Percentiles rank a stretch among this genome's conserved stretches.
Conservation (phyloP, 2,888 invertebrate species). For the Acleris laterana region DNA sequence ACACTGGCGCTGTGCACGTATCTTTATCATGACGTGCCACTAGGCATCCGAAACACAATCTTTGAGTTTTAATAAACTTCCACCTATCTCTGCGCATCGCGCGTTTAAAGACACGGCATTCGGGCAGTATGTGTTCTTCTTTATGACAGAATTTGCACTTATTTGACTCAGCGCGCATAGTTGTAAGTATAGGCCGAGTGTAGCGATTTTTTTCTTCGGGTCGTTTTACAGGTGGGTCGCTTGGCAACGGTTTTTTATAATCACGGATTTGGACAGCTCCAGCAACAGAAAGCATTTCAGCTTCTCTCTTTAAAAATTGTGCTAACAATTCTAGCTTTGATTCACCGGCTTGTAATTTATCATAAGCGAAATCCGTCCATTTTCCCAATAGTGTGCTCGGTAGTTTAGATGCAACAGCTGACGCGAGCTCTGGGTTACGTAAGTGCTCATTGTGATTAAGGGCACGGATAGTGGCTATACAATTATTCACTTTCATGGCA, state of each 20-base stretch:
- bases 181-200: neutral
- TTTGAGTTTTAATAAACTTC: neutral
- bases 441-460: slow-evolving; percentile 24
- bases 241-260: neutral
- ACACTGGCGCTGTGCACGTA: neutral
- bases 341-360: neutral
- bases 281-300: neutral
- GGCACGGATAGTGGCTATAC: slow-evolving; percentile 18
- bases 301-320: slow-evolving; percentile 10
- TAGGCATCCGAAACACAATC: slow-evolving; percentile 7
- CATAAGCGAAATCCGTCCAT: slow-evolving; percentile 1
- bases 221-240: neutral
- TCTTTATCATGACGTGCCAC: neutral
- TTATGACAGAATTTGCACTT: neutral
- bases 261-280: neutral
- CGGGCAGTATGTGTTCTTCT: neutral
- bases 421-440: slow-evolving; percentile 25
- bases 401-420: slow-evolving; percentile 14
- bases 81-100: slow-evolving; percentile 1
- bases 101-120: slow-evolving; percentile 6
- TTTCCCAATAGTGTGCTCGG: slow-evolving; percentile 1
- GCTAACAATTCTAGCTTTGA: neutral
- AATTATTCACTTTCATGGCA: slow-evolving; percentile 27
- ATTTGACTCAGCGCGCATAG: neutral
- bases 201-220: neutral